Conservation (phyloP, 2,888 invertebrate species). For the Pachymerium ferrugineum region DNA sequence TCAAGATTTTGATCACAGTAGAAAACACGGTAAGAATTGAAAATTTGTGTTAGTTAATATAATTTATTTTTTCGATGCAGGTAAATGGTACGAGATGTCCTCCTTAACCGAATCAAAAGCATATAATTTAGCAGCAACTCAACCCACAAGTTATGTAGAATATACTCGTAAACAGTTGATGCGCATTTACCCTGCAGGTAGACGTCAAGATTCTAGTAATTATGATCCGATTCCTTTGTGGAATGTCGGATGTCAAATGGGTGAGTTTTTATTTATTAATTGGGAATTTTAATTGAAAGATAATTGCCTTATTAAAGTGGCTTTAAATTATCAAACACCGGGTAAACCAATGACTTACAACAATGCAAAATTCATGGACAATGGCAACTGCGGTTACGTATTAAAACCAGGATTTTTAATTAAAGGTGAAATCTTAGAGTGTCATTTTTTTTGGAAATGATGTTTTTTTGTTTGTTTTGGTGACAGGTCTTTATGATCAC, state of each 20-base stretch:
- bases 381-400: slow-evolving; percentile 57
- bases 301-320: slow-evolving; percentile 46
- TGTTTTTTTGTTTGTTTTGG: neutral
- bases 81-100: slow-evolving; percentile 51
- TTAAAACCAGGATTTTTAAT: slow-evolving; percentile 54
- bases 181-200: slow-evolving; percentile 54
- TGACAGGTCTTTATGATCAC: neutral
- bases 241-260: slow-evolving; percentile 57
- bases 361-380: slow-evolving; percentile 53
- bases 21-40: slow-evolving; percentile 43
- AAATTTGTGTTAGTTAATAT: no score
- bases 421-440: slow-evolving; percentile 35
- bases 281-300: neutral
- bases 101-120: slow-evolving; percentile 54
- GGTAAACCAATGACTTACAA: slow-evolving; percentile 53
- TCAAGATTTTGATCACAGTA: slow-evolving; percentile 44
- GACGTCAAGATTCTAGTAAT: slow-evolving; percentile 56
- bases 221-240: slow-evolving; percentile 56
- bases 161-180: slow-evolving; percentile 50
- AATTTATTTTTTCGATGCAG: slow-evolving; percentile 39
- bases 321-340: slow-evolving; percentile 57
- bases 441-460: neutral
- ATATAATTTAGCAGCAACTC: slow-evolving; percentile 46
- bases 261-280: slow-evolving; percentile 39
- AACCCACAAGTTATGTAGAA: slow-evolving; percentile 46